Evolutionary conservation across 2,797 vertebrate species (phyloP), one percentile per base, ranked within the genome.

Genomic region (Gymnothorax javanicus): DNA sequence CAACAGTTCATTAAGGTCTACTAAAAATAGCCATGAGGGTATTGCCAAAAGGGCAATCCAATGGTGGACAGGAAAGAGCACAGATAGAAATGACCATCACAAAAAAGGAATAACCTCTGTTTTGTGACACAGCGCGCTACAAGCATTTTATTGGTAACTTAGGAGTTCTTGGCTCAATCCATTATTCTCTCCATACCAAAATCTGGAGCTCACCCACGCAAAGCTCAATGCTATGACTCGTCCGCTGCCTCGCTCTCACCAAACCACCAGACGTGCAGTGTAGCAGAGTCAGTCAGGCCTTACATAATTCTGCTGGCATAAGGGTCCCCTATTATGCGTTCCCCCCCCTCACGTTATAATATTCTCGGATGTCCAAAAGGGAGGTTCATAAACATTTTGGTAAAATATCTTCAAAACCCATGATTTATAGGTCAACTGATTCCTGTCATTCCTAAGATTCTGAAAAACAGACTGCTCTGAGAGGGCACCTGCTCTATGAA

Each of bases 131-230:
- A 54, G 25, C n/a, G 50, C 25, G 2, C 13, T 20, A 56, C 11
- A 12, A 81, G 52, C n/a, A 52, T 52, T 81, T 81, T 81, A 81
- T 56, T 81, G 77, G 56, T 54, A 81, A 81, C 56, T 81, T 52
- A 81, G 8, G n/a, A 81, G 77, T 52, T 54, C 77, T 23, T 3
- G 77, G 77, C 54, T 20, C 4, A 81, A 81, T 23, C 77, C 52
- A 81, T 81, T 81, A 54, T 81, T n/a, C 77, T 56, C 50, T 81
- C 15, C 52, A 7, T 11, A 54, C 11, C 15, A 81, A 81, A 77
- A 81, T 8, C 77, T 81, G 20, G 7, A 7, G 50, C 50, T 81
- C 77, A 54, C 77, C 77, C 52, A 56, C 20, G 20, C 13, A 23
- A 17, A 23, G 17, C 77, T 81, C 52, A 8, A 20, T 81, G 17